A percentile compares a stretch with the other conserved stretches of the same genome.
Conservation (phyloP, 1,140 invertebrate genomes). For the Leucophenga varia region DNA sequence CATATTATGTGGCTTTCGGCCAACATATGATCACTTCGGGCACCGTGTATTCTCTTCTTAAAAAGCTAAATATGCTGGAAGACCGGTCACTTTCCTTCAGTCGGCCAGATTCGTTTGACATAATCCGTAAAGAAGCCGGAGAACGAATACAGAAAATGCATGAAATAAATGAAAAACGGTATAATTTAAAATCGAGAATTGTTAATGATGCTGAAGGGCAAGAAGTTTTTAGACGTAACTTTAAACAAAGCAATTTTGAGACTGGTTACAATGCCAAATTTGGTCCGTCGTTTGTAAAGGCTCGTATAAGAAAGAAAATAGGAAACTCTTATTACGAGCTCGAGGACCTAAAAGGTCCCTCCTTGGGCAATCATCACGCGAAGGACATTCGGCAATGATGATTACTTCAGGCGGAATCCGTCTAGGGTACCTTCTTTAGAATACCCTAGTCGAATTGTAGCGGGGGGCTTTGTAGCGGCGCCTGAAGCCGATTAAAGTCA, state of each 20-base stretch:
- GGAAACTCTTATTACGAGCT: neutral
- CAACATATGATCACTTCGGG: constrained; percentile 10
- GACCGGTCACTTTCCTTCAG: neutral
- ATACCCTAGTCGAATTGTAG: too few species aligned
- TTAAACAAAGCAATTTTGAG: neutral
- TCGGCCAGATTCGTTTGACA: neutral
- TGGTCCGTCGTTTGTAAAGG: too few species aligned
- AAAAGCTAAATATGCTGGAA: neutral
- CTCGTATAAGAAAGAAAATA: neutral
- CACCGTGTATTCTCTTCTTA: neutral
- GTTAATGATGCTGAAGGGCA: neutral
- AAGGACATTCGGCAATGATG: too few species aligned
- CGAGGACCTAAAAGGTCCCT: neutral
- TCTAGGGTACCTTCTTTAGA: too few species aligned
- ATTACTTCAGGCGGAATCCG: too few species aligned
- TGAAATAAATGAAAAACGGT: neutral
- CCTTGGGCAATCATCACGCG: too few species aligned
- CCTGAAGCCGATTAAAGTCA: too few species aligned
- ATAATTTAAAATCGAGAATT: neutral
- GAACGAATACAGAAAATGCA: too few species aligned
- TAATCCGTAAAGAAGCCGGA: too few species aligned
- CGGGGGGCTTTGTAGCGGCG: too few species aligned
- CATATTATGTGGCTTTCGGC: constrained; percentile 6
- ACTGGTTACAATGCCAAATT: neutral
- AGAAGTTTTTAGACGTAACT: neutral